phyloP scores from a whole-genome alignment of 2,797 vertebrate species.

The Naso thynnoides region DNA sequence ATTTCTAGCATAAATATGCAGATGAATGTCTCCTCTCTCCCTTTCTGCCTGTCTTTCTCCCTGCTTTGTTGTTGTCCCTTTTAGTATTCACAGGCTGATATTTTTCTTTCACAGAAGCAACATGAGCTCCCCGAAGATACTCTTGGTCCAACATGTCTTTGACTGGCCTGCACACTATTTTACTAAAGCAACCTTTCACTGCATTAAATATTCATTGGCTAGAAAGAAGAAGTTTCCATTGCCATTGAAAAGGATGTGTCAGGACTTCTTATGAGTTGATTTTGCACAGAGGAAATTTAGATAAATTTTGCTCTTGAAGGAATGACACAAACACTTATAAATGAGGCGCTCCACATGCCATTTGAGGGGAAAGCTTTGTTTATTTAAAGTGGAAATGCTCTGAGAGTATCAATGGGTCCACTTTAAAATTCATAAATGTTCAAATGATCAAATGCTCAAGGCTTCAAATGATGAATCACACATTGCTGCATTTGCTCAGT shows the following conservation, averaged over 20 bases:
- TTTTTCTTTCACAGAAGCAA: constrained; percentile 56
- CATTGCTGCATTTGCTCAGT: constrained; percentile 36
- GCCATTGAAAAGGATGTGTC: constrained; percentile 43
- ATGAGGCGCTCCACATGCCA: constrained; percentile 12
- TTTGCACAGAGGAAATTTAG: constrained; percentile 8
- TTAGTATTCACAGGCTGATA: constrained; percentile 64
- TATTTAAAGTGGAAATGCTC: constrained; percentile 38
- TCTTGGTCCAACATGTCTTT: constrained; percentile 61
- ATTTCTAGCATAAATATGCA: constrained; percentile 42
- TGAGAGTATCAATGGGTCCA: constrained; percentile 32
- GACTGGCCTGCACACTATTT: constrained; percentile 57
- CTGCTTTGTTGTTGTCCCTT: constrained; percentile 49
- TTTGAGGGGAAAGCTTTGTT: constrained; percentile 31
- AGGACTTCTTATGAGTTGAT: constrained; percentile 18
- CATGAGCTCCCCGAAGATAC: constrained; percentile 59
- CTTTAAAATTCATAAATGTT: constrained; percentile 58
- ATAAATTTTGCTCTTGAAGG: constrained; percentile 31
- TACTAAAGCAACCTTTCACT: constrained; percentile 66
- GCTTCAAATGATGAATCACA: constrained; percentile 50
- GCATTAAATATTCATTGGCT: constrained; percentile 66
- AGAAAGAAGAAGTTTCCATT: constrained; percentile 43
- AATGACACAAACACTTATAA: constrained; percentile 29
- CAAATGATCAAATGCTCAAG: constrained; percentile 54
- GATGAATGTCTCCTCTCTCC: constrained; percentile 19
- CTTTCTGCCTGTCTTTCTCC: constrained; percentile 4